Evolutionary conservation across 2,888 invertebrate species (phyloP), one percentile per base, ranked within the genome.

Genomic region (Empis stercorea): DNA sequence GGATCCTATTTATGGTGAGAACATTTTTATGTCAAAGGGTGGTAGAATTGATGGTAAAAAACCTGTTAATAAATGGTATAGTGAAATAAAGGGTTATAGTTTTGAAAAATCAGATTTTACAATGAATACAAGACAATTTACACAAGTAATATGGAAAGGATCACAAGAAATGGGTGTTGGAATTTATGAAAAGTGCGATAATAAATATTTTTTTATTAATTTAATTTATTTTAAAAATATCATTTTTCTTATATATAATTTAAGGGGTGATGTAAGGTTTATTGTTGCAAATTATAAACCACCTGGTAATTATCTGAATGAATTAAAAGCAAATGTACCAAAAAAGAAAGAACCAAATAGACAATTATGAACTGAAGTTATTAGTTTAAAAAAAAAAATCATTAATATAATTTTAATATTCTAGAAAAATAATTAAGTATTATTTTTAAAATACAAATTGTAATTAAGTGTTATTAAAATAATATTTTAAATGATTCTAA

Each of bases 1-100:
- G 10, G 79, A 83, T 56, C 79, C 80, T 47, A 81, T 81, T 32
- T 85, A 87, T 57, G 89, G 91, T 0, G 89, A 91, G 62, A 91
- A 91, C 61, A 79, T 91, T 51, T 89, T 80, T 63, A 81, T 80
- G 55, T 78, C 81, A 54, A 82, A 81, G 74, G 84, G 85, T 43
- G 80, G 80, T 2, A 43, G 67, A 30, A 76, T 87, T 3, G 71
- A 75, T 23, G 87, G 85, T 1, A 73, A 73, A 41, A 79, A 80
- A 49, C 79, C 86, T 1, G 86, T 86, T 1, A 80, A 84, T 32
- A 79, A 79, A 61, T 88, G 87, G 87, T 84, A 79, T 54, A 74
- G 73, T 45, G 84, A 84, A 66, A 79, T 81, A 23, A 73, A 76
- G 54, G 73, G 76, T 53, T 80, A 81, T 57, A 70, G 68, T 23